Conservation (phyloP, 2,113 vertebrate species). For the Chinchilla lanigera region DNA sequence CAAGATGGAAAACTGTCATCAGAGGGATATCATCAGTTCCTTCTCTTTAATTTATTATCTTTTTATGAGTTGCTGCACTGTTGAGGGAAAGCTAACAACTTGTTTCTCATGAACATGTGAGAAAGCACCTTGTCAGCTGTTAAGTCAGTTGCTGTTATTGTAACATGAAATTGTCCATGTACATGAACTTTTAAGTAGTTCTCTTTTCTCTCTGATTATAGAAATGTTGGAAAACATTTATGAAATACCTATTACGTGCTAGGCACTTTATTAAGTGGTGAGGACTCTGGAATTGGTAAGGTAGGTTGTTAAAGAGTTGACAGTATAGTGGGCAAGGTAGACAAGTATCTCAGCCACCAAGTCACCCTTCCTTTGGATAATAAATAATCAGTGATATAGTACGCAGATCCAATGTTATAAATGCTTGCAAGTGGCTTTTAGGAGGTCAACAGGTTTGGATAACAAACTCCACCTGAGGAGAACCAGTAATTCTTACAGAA, state of each 20-base stretch:
- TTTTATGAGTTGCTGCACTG: constrained; percentile 18
- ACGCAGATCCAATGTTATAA: background rate
- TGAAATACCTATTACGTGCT: background rate
- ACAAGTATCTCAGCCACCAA: background rate
- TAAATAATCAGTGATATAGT: background rate
- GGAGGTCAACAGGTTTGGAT: background rate
- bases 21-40: constrained; percentile 60
- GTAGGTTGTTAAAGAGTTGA: background rate
- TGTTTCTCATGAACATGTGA: constrained; percentile 11
- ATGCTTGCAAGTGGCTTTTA: background rate
- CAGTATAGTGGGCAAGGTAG: background rate
- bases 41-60: constrained; percentile 69
- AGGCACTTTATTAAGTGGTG: background rate
- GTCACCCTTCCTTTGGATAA: background rate
- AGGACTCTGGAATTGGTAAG: background rate
- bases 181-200: background rate
- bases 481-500: background rate
- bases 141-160: background rate
- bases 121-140: background rate
- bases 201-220: background rate
- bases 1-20: constrained; percentile 65
- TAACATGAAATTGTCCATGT: background rate
- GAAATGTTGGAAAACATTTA: background rate
- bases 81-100: background rate
- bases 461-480: background rate